A percentile compares a stretch with the other conserved stretches of the same genome.
Evolutionary conservation across 2,888 invertebrate species (phyloP).

Genomic region (Tetropium fuscum): DNA sequence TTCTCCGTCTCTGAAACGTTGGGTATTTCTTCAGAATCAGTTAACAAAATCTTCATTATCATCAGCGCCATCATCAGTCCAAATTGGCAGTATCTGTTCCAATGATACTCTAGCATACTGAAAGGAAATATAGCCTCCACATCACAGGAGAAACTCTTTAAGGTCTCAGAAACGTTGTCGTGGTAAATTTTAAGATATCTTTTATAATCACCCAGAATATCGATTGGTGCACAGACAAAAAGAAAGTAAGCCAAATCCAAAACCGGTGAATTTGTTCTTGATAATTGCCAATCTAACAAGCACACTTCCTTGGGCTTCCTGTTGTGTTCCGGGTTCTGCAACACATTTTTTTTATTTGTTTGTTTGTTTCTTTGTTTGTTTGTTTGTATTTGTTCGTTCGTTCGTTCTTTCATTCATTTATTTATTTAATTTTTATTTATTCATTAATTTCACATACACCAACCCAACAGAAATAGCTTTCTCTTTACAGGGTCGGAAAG

Average conservation of each 20-base stretch:
- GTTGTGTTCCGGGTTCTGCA: background rate
- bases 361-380: too few species aligned
- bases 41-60: constrained; percentile 27
- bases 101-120: constrained; percentile 20
- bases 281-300: constrained; percentile 53
- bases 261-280: constrained; percentile 42
- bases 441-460: too few species aligned
- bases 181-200: constrained; percentile 49
- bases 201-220: constrained; percentile 41
- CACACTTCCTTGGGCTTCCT: constrained; percentile 41
- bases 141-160: constrained; percentile 47
- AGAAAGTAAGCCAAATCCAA: constrained; percentile 52
- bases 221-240: constrained; percentile 41
- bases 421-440: too few species aligned
- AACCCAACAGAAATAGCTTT: too few species aligned
- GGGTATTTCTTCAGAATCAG: constrained; percentile 28
- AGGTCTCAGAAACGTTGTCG: constrained; percentile 36
- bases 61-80: constrained; percentile 29
- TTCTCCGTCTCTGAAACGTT: background rate
- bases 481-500: too few species aligned
- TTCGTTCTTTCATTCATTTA: too few species aligned
- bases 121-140: constrained; percentile 43
- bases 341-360: too few species aligned
- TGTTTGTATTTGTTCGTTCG: too few species aligned
- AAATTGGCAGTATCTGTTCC: constrained; percentile 17